Conservation (phyloP, 2,888 invertebrate species). For the Phrixothrix hirtus region DNA sequence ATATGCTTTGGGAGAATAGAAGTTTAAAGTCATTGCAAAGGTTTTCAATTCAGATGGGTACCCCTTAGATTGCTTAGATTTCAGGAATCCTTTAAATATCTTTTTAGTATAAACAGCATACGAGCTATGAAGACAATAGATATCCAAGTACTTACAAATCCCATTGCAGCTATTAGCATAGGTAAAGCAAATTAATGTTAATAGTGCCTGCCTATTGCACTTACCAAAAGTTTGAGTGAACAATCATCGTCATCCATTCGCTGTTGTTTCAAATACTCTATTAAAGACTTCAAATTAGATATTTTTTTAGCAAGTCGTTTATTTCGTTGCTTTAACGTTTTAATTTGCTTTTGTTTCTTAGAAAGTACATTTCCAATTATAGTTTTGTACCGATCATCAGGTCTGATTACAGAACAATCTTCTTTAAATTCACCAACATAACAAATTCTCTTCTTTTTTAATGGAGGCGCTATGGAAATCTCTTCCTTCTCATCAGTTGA, state of each 20-base stretch:
- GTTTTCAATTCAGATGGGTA: background rate
- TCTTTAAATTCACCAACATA: too few relatives aligned
- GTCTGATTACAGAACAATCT: too few relatives aligned
- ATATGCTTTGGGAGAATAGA: conserved; percentile 35
- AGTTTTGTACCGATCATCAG: too few relatives aligned
- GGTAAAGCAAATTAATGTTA: background rate
- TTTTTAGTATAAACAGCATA: background rate
- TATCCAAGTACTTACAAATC: background rate
- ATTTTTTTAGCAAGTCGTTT: too few relatives aligned
- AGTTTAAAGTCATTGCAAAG: conserved; percentile 4
- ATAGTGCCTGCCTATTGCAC: background rate
- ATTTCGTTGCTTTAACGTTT: background rate
- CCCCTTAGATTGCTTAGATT: background rate
- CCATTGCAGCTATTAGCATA: background rate
- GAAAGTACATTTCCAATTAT: too few relatives aligned
- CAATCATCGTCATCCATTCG: background rate
- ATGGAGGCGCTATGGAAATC: too few relatives aligned
- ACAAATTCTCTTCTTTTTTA: too few relatives aligned
- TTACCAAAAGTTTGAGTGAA: conserved; percentile 1
- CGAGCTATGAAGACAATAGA: background rate
- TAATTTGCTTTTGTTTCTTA: conserved; percentile 2
- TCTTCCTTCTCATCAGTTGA: too few relatives aligned
- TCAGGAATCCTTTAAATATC: too few relatives aligned
- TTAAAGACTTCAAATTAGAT: too few relatives aligned
- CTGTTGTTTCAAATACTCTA: background rate